Percentiles rank a stretch among this genome's conserved stretches.
These are phyloP conservation scores for Lepus oiostolus DNA, from an alignment of 2,797 vertebrate genomes.

Conservation along the genomic window DNA sequence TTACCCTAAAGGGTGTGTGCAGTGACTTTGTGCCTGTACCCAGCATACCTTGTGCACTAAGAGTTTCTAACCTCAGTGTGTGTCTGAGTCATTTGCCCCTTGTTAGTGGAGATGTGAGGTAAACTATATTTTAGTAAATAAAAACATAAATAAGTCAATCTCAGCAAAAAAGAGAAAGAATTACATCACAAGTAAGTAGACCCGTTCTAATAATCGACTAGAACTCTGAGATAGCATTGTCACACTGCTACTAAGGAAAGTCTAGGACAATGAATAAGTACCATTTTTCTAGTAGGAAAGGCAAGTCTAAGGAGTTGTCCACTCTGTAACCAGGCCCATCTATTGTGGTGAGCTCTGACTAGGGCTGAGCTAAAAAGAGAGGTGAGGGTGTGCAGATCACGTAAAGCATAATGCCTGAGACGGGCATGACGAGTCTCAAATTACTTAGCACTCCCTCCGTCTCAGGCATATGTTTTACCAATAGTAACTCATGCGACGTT, in stretches of 20 bases:
- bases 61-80: background rate
- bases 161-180: background rate
- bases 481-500: background rate
- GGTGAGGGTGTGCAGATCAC: background rate
- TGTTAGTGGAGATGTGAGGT: background rate
- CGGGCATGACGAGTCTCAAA: background rate
- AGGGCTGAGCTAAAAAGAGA: background rate
- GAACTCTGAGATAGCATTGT: constrained; percentile 32
- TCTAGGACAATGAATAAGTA: constrained; percentile 19
- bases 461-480: background rate
- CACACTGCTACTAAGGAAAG: background rate
- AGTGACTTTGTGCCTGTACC: background rate
- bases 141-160: background rate
- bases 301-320: background rate
- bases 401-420: background rate
- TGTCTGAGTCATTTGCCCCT: background rate
- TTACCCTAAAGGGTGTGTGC: background rate
- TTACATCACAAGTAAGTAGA: constrained; percentile 39
- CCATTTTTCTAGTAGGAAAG: constrained; percentile 7
- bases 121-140: constrained; percentile 28
- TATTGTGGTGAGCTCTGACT: background rate
- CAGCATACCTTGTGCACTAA: background rate
- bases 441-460: background rate
- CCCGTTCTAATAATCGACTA: constrained; percentile 20
- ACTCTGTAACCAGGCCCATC: background rate